phyloP scores from a whole-genome alignment of 1,140 invertebrate species.

The Drosophila sturtevanti region DNA sequence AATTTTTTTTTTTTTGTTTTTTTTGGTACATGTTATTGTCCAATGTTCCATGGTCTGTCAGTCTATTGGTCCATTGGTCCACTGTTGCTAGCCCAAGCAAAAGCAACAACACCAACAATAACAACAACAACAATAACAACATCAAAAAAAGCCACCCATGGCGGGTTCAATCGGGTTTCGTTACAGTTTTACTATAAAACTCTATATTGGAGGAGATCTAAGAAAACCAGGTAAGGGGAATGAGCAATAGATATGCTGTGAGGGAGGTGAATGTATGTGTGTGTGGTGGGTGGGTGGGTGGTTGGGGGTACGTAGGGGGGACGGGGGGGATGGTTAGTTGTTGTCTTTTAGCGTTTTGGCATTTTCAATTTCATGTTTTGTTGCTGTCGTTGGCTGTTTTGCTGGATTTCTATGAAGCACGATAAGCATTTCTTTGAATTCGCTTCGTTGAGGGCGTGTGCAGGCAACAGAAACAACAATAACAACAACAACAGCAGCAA shows the following conservation, averaged over 20 bases:
- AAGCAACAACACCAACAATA: conserved; percentile 42
- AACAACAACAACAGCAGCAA: conserved; percentile 7
- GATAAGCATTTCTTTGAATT: conserved; percentile 80
- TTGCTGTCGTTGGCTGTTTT: conserved; percentile 51
- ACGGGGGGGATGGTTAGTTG: conserved; percentile 58
- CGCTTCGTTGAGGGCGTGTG: conserved; percentile 77
- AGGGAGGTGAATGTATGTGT: conserved; percentile 20
- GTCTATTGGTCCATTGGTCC: conserved; percentile 42
- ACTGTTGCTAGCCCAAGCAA: conserved; percentile 26
- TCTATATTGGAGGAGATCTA: conserved; percentile 54
- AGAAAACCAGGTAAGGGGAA: neutral
- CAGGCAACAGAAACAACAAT: conserved; percentile 25
- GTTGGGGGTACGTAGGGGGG: neutral
- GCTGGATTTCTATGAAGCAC: conserved; percentile 76
- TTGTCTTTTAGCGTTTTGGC: conserved; percentile 78
- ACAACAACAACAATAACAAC: conserved; percentile 33
- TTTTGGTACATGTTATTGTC: conserved; percentile 77
- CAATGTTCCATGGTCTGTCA: conserved; percentile 65
- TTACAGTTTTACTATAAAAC: conserved; percentile 75
- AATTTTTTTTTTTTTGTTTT: conserved; percentile 43
- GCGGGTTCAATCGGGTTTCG: conserved; percentile 80
- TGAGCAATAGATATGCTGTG: conserved; percentile 3
- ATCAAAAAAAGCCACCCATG: conserved; percentile 66
- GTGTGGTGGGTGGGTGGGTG: too few species aligned
- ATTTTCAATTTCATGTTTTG: conserved; percentile 80